Evolutionary conservation across 2,888 invertebrate genomes (phyloP).

Genomic region (Acronicta alni): DNA sequence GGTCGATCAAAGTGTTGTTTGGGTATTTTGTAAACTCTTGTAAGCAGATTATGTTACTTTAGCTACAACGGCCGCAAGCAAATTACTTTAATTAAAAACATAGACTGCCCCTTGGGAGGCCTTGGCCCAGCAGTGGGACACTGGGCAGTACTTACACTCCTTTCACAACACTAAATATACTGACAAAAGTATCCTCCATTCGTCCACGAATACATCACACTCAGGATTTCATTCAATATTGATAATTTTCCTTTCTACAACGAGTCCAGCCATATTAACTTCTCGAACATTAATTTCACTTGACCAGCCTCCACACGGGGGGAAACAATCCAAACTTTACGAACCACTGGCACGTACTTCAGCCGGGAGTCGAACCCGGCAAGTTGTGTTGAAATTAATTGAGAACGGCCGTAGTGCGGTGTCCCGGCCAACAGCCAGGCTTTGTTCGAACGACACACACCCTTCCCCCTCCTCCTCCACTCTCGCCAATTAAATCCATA

Average conservation of each 20-base stretch:
- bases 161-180: too few species aligned
- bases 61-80: too few species aligned
- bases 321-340: constrained; percentile 50
- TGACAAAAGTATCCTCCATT: too few species aligned
- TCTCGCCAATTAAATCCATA: constrained; percentile 53
- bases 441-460: constrained; percentile 43
- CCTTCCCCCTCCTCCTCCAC: not conserved
- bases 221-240: too few species aligned
- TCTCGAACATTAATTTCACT: constrained; percentile 2
- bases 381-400: constrained; percentile 60
- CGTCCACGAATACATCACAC: too few species aligned
- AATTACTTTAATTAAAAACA: too few species aligned
- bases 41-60: too few species aligned
- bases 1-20: too few species aligned
- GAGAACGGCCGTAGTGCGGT: constrained; percentile 47
- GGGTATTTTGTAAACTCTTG: too few species aligned
- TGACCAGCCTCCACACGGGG: constrained; percentile 10
- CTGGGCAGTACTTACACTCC: too few species aligned
- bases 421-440: constrained; percentile 33
- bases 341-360: constrained; percentile 37
- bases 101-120: too few species aligned
- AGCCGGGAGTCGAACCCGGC: constrained; percentile 46
- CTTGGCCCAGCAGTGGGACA: too few species aligned
- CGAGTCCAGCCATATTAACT: not conserved
- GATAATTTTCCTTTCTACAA: not conserved